Evolutionary conservation across 2,797 vertebrate genomes (phyloP), one percentile per base, ranked within the genome.

Genomic region (Buceros bicornis): DNA sequence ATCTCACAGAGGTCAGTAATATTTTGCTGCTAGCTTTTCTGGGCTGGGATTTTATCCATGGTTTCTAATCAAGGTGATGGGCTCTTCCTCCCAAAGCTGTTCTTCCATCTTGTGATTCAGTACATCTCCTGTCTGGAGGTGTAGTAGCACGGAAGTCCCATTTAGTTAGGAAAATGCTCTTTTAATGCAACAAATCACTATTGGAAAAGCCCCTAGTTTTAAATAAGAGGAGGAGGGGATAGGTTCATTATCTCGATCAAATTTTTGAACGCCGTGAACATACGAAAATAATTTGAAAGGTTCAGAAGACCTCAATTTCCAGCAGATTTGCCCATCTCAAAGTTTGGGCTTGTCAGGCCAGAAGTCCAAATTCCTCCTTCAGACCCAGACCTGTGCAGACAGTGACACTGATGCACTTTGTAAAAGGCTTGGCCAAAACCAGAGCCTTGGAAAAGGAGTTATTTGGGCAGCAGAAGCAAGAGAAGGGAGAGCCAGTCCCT

Each of bases 121-220:
- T 56, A 71, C 60, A n/a, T 67, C 69, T 95, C 60, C 91, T 90
- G 67, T 54, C 77, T 58, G 74, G 86, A 94, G 69, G 56, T 26
- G 86, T 65, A 85, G 73, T 92, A 97, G 82, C 83, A 91, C 72
- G 95, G 31, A 92, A 86, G 51, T 92, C 86, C 72, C 54, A 58
- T 96, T 96, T 93, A 87, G 69, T 62, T 86, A 1, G 8, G 87
- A 94, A 95, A 95, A 88, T 70, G 64, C 47, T 84, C 66, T 89
- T 90, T 78, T 83, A 96, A 89, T 83, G 74, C 90, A 95, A 90
- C 24, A 2, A 94, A 95, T 97, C 18, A n/a, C 8, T 81, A 53
- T 64, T 79, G 74, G 42, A 25, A 73, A 82, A 89, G 37, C 0
- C 1, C 22, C 13, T 45, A 29, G 50, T 92, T 96, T 96, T 90